Conservation (phyloP, 2,888 invertebrate species). For the Alviniconcha strummeri region DNA sequence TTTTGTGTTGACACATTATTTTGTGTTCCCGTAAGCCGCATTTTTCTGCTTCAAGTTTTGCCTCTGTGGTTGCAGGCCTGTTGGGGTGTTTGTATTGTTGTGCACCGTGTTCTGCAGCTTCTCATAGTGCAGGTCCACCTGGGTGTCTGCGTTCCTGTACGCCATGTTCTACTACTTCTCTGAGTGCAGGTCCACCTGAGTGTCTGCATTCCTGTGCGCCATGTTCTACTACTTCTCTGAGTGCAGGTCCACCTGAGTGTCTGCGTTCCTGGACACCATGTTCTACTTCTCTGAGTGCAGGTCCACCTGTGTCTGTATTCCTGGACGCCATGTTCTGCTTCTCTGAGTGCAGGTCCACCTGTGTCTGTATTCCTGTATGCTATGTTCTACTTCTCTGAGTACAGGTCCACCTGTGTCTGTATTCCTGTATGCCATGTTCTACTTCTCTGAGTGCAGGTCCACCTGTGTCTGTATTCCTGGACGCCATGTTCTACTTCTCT, state of each 20-base stretch:
- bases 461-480: not conserved
- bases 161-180: slow-evolving; percentile 37
- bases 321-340: no score
- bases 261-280: not conserved
- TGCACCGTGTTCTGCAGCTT: not conserved
- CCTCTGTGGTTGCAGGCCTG: not conserved
- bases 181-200: slow-evolving; percentile 48
- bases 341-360: not conserved
- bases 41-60: not conserved
- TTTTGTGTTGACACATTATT: not conserved
- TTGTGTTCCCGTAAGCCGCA: not conserved
- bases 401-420: not conserved
- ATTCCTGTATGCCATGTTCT: not conserved
- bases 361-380: not conserved
- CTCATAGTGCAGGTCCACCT: slow-evolving; percentile 43
- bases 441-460: no score
- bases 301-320: not conserved
- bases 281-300: slow-evolving; percentile 42
- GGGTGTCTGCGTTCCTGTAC: no score
- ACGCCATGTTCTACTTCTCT: not conserved
- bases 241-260: not conserved
- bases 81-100: not conserved
- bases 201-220: slow-evolving; percentile 49
- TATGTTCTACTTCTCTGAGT: not conserved
- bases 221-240: no score